Conservation (phyloP, 2,888 invertebrate genomes). For the Phytoseiulus persimilis region DNA sequence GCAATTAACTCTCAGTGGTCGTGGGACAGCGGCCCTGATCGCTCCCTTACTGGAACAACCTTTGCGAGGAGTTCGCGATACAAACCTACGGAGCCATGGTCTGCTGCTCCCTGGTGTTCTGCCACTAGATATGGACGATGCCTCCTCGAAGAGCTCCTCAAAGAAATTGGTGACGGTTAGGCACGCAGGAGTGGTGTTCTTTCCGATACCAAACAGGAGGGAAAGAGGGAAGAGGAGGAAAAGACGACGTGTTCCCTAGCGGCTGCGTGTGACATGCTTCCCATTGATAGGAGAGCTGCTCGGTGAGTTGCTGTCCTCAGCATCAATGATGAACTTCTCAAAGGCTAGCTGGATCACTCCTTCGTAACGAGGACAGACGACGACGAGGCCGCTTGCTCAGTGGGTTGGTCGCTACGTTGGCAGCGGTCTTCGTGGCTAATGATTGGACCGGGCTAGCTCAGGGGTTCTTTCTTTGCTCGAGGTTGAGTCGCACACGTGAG, state of each 20-base stretch:
- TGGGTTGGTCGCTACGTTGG: not conserved
- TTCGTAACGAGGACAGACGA: slow-evolving; percentile 5
- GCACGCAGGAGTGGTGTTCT: not conserved
- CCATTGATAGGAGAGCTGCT: not conserved
- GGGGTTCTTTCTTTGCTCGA: not conserved
- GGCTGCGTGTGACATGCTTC: not conserved
- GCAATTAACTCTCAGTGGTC: no score
- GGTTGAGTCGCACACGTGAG: not conserved
- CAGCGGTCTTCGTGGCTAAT: not conserved
- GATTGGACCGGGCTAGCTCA: not conserved
- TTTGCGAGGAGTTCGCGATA: no score
- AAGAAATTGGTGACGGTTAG: not conserved
- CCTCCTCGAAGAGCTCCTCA: not conserved
- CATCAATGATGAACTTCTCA: slow-evolving; percentile 5
- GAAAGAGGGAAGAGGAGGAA: not conserved
- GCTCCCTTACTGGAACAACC: no score
- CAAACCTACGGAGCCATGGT: no score
- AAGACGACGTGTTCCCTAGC: not conserved
- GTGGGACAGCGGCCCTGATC: no score
- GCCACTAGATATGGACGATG: not conserved
- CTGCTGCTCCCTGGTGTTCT: not conserved
- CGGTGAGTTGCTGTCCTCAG: not conserved
- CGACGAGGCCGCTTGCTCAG: not conserved
- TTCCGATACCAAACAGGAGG: not conserved
- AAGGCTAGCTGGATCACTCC: not conserved